Evolutionary conservation across 2,113 vertebrate genomes (phyloP).

Genomic region (Atrichornis clamosus): DNA sequence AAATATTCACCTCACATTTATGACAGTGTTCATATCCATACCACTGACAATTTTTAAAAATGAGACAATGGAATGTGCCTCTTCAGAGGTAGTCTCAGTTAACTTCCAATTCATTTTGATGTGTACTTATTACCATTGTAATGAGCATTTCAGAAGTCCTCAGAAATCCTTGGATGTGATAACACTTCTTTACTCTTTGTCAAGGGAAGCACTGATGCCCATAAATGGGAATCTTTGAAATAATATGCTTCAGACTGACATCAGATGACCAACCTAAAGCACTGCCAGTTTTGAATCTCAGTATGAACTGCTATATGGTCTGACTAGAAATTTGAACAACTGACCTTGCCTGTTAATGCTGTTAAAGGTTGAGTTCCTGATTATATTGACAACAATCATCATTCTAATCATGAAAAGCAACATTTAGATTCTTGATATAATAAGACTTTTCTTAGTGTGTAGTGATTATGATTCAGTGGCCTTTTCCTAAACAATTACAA

Average conservation of each 20-base stretch:
- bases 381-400: not conserved
- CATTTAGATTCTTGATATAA: not conserved
- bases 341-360: not conserved
- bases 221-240: not conserved
- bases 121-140: not conserved
- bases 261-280: not conserved
- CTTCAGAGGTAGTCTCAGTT: not conserved
- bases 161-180: not conserved
- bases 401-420: not conserved
- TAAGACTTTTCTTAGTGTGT: not conserved
- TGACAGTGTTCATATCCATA: not conserved
- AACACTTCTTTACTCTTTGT: not conserved
- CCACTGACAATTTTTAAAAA: not conserved
- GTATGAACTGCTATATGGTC: not conserved
- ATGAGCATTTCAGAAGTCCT: not conserved
- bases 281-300: not conserved
- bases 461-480: not conserved
- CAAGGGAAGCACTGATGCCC: not conserved
- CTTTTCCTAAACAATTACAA: not conserved
- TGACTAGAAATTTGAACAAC: not conserved
- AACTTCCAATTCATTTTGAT: not conserved
- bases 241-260: not conserved
- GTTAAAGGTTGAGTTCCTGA: not conserved
- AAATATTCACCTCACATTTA: not conserved
- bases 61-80: not conserved